Evolutionary conservation across 2,888 invertebrate genomes (phyloP), one percentile per base, ranked within the genome.

Genomic region (Zaprionus obscuricornis): DNA sequence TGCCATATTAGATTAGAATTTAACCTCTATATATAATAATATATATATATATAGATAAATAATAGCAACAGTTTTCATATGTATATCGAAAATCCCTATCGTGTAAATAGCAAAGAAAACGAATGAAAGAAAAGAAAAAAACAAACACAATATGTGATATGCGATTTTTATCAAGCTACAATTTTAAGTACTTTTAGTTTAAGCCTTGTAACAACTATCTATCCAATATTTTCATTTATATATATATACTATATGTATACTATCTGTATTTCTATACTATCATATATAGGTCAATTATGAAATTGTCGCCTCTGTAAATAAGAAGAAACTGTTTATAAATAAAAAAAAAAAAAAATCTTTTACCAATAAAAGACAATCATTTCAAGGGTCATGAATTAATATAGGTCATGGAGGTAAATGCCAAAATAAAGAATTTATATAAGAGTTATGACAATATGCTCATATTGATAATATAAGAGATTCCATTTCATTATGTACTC

Each of bases 101-200:
- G 73, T 83, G 67, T 51, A 56, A 56, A 51, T 59, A 55, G 60
- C 60, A 69, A 79, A 79, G 50, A 81, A 69, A n/a, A n/a, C n/a
- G n/a, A n/a, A n/a, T n/a, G n/a, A n/a, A n/a, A n/a, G n/a, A n/a
- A n/a, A n/a, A n/a, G n/a, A n/a, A n/a, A 81, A 42, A 68, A 74
- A 67, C 74, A 73, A 79, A 81, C 84, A 78, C 84, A 77, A 67
- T 74, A 81, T 79, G 78, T 79, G 78, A 79, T 79, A 79, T 79
- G 81, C 82, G 84, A 81, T 84, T 84, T 67, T 65, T 74, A 56
- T 47, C 24, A 39, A 43, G 39, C 13, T 11, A 22, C 10, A 7
- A 55, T 31, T 36, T 33, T 65, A 74, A 45, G 59, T 45, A n/a
- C 20, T 33, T 14, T 22, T 39, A 52, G 18, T 27, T 14, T 49